phyloP scores from a whole-genome alignment of 1,140 invertebrate species.

The Drosophila mauritiana region DNA sequence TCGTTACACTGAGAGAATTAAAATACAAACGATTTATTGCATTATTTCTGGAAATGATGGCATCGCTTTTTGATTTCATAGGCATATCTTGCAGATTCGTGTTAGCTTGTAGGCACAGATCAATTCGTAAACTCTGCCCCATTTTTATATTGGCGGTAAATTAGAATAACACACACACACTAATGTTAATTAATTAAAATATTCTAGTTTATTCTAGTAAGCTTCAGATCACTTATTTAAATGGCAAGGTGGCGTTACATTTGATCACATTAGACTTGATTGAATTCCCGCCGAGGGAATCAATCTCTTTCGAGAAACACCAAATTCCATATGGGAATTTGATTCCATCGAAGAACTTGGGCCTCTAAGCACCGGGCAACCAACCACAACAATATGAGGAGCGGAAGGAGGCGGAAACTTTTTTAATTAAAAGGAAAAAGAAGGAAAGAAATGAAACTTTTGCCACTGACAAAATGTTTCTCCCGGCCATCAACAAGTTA shows the following conservation, averaged over 20 bases:
- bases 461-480: constrained; percentile 47
- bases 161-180: neutral
- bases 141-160: too few relatives aligned
- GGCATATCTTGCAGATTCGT: too few relatives aligned
- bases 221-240: neutral
- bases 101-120: too few relatives aligned
- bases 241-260: neutral
- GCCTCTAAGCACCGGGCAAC: constrained; percentile 17
- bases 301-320: neutral
- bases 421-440: constrained; percentile 63
- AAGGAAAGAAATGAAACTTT: constrained; percentile 32
- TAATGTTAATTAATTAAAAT: neutral
- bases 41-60: too few relatives aligned
- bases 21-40: too few relatives aligned
- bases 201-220: neutral
- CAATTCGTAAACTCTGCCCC: too few relatives aligned
- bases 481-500: constrained; percentile 51
- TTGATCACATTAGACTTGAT: constrained; percentile 1
- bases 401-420: constrained; percentile 45
- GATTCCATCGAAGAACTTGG: constrained; percentile 22
- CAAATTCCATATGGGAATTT: constrained; percentile 17
- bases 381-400: constrained; percentile 39
- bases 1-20: too few relatives aligned
- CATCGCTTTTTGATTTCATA: too few relatives aligned
- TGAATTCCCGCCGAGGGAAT: constrained; percentile 2